Evolutionary conservation across 2,888 invertebrate genomes (phyloP).

Genomic region (Patella pellucida): DNA sequence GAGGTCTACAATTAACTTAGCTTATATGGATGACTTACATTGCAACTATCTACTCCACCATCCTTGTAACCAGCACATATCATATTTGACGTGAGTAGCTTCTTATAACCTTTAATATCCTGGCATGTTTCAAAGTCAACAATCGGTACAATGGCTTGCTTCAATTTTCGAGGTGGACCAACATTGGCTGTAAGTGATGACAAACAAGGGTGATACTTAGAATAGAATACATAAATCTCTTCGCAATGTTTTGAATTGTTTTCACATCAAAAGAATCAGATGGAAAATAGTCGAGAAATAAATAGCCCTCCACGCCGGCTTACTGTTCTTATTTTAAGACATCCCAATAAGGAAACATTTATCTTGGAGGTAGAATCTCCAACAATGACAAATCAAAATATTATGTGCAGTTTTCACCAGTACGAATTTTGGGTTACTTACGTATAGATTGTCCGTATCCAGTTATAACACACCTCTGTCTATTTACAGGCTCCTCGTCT

Average conservation of each 20-base stretch:
- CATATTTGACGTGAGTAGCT: slow-evolving; percentile 37
- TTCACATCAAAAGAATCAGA: no score
- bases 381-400: no score
- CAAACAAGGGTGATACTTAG: no score
- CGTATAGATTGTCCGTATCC: slow-evolving; percentile 49
- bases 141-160: slow-evolving; percentile 27
- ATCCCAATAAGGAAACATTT: no score
- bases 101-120: slow-evolving; percentile 20
- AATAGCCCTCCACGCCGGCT: no score
- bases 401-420: neutral
- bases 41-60: slow-evolving; percentile 47
- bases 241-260: no score
- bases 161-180: neutral
- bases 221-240: no score
- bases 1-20: no score
- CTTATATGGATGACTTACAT: slow-evolving; percentile 30
- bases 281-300: no score
- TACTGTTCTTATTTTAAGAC: no score
- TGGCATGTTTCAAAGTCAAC: slow-evolving; percentile 21
- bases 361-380: no score
- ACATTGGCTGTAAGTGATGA: neutral
- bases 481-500: slow-evolving; percentile 54
- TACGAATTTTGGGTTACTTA: neutral
- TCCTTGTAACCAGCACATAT: slow-evolving; percentile 50
- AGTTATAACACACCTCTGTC: slow-evolving; percentile 48